Percentiles rank a stretch among this genome's conserved stretches.
phyloP scores from a whole-genome alignment of 2,888 invertebrate species.

The Leucozona laternaria region DNA sequence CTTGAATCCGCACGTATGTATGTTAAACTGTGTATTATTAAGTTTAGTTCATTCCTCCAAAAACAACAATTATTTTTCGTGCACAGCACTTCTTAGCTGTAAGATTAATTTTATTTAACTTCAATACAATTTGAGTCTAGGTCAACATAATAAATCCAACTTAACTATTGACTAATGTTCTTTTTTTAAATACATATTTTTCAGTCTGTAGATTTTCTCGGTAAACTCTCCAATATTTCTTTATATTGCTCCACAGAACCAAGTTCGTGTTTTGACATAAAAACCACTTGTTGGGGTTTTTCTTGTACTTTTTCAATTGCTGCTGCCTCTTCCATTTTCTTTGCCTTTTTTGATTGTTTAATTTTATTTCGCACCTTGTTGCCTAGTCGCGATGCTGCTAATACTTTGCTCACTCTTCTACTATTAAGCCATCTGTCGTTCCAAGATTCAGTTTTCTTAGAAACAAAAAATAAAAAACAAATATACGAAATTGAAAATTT shows the following conservation, averaged over 20 bases:
- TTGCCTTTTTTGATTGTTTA: slow-evolving; percentile 82
- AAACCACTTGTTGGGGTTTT: slow-evolving; percentile 64
- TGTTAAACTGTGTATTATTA: too few species aligned
- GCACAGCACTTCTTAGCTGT: background rate
- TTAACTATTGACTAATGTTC: slow-evolving; percentile 3
- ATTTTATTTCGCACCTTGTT: slow-evolving; percentile 87
- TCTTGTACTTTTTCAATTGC: slow-evolving; percentile 67
- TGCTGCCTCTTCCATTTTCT: slow-evolving; percentile 65
- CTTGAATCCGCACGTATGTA: background rate
- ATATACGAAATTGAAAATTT: background rate
- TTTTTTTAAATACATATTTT: background rate
- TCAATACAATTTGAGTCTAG: background rate
- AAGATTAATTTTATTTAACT: background rate
- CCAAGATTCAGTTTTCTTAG: slow-evolving; percentile 84
- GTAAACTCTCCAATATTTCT: slow-evolving; percentile 80
- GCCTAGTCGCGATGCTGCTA: slow-evolving; percentile 85
- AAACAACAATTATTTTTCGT: background rate
- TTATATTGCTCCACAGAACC: slow-evolving; percentile 86
- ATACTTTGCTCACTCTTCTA: slow-evolving; percentile 86
- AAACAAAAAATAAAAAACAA: slow-evolving; percentile 18
- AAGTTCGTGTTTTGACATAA: slow-evolving; percentile 82
- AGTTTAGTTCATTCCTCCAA: background rate
- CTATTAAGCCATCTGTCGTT: slow-evolving; percentile 86
- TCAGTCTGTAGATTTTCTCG: slow-evolving; percentile 51
- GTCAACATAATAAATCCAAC: background rate